Base-by-base conservation (phyloP, 2,113 vertebrate species). In the Anarhynchus alexandrinus region DNA sequence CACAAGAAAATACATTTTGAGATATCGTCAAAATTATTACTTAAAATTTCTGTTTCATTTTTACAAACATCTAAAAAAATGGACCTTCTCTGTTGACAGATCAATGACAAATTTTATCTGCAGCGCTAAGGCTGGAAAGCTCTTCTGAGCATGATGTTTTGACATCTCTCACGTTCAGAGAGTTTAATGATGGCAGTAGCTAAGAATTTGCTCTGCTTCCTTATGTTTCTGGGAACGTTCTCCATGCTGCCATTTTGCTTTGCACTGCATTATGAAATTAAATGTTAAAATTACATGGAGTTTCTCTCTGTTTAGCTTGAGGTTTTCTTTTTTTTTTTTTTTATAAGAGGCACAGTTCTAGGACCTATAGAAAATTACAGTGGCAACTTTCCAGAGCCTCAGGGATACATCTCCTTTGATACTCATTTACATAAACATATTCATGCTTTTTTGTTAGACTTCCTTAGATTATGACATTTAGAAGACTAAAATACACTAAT, bases 371-470 rank as follows among this genome's bases (percentile, higher is more conserved):
- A 96, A 97, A 52, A 57, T 38, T 80, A 81, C 81, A 91, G 59
- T 95, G 82, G 82, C 90, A 96, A 51, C 21, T 86, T 97, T 94
- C 85, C 81, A 96, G 85, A 95, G 88, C 84, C 86, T 88, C 77
- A 94, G 73, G 91, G 93, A 78, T 71, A 88, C 19, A 79, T 82
- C 51, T 96, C 69, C 85, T 94, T 90, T 94, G 61, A 76, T 94
- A 94, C 54, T 96, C 55, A 89, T 90, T 95, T 95, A 90, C 89
- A 95, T 18, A 11, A 79, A 64, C 29, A 40, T 95, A 91, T 96
- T 96, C 71, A 86, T 95, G 70, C 51, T 82, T 97, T 94, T 97
- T 65, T 62, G 40, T 95, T 97, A 94, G 42, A 94, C 82, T 96
- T 51, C 47, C 62, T 97, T 87, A 94, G 38, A 69, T 73, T 57